Base-by-base conservation (phyloP, 2,888 invertebrate species). In the Phlogophora meticulosa region DNA sequence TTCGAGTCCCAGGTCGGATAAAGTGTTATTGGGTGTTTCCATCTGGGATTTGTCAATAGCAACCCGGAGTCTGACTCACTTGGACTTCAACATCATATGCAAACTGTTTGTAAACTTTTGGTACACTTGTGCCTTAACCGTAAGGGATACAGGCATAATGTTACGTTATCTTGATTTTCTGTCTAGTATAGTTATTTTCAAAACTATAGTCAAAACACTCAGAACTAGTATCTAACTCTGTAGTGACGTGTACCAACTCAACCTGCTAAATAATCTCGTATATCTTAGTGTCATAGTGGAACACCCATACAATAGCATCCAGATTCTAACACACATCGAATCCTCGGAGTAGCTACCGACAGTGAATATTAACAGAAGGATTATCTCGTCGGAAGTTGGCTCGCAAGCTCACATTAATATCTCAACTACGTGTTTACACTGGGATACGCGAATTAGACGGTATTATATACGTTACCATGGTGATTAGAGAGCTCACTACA, bases 321-420 rank as follows among this genome's bases (percentile, higher is more conserved):
- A 45, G 57, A 49, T 53, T 51, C 61, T 40, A 57, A 61, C 58
- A 59, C 59, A 65, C 61, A 59, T 76, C 63, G 56, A 60, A 58
- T 56, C 55, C 59, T 61, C 45, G 48, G 48, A 65, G 57, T 28
- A 57, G 48, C 73, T 66, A 71, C 81, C 72, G 64, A 72, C 72
- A 72, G 72, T 79, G 71, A 77, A 78, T 83, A 81, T 83, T 76
- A 81, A 78, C 84, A 62, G 72, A 72, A 67, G 74, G 84, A 83
- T 82, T 81, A 83, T 76, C 76, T 75, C 67, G 66, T 75, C 63
- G 72, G 59, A 81, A 77, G 81, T 83, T 82, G 72, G 74, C 71
- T 78, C 70, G 60, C 64, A 64, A 57, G 66, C 72, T 78, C 68
- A 20, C 69, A 72, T 67, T 82, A 76, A 72, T 72, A 78, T 78